Percentiles rank a stretch among this genome's conserved stretches.
These are phyloP conservation scores for Hydrozoanthus tunicans DNA, from an alignment of 64 coral and sea anemone species.

Conservation along the genomic window DNA sequence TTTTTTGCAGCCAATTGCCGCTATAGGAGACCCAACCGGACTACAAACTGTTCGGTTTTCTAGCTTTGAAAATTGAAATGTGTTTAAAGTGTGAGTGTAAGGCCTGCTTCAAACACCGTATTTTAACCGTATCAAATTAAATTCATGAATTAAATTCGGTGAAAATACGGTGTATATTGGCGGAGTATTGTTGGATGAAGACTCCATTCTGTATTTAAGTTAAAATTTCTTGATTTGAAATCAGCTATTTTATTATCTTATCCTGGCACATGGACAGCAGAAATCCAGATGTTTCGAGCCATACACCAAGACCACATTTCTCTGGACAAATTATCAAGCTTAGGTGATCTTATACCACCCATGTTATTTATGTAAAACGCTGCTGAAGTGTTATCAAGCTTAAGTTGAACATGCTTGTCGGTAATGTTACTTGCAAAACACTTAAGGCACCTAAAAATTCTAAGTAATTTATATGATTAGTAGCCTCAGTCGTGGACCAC, in stretches of 20 bases:
- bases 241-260: constrained; percentile 1
- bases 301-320: background rate
- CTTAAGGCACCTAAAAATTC: background rate
- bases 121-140: too few relatives aligned
- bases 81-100: too few relatives aligned
- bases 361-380: background rate
- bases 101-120: too few relatives aligned
- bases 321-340: background rate
- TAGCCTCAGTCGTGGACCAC: constrained; percentile 30
- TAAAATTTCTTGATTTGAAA: too few relatives aligned
- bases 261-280: background rate
- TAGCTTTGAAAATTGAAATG: too few relatives aligned
- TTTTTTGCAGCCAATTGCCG: too few relatives aligned
- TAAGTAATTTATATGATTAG: background rate
- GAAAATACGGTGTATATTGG: too few relatives aligned
- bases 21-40: too few relatives aligned
- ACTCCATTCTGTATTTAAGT: constrained; percentile 25
- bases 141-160: too few relatives aligned
- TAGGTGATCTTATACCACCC: background rate
- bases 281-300: background rate
- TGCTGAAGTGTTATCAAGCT: background rate
- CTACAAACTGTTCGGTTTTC: too few relatives aligned
- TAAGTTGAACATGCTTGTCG: background rate
- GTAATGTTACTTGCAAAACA: background rate
- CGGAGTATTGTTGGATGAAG: constrained; percentile 2